phyloP scores from a whole-genome alignment of 1,140 invertebrate species.

The Drosophila yakuba region DNA sequence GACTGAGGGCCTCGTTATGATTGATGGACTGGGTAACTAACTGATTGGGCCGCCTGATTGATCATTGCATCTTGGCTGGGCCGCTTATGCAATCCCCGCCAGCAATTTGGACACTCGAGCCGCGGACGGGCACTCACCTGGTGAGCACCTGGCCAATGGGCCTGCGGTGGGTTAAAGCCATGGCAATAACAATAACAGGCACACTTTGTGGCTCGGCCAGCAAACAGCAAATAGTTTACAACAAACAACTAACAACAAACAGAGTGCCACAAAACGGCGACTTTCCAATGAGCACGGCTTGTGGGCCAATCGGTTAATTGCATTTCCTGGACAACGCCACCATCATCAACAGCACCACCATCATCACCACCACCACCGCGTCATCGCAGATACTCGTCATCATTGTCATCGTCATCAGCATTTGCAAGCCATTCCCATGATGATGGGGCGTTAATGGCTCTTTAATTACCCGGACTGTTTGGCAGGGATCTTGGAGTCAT shows the following conservation, averaged over 20 bases:
- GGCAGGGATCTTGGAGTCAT: conserved; percentile 4
- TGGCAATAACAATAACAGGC: conserved; percentile 38
- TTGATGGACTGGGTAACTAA: conserved; percentile 31
- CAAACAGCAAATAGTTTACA: conserved; percentile 14
- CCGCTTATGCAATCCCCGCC: conserved; percentile 54
- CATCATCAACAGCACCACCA: neutral
- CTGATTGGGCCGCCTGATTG: conserved; percentile 38
- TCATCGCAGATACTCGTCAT: conserved; percentile 24
- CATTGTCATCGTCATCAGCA: conserved; percentile 8
- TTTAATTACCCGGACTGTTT: conserved; percentile 67
- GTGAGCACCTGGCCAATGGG: conserved; percentile 39
- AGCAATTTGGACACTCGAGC: conserved; percentile 55
- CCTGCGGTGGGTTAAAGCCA: conserved; percentile 27
- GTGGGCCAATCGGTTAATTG: conserved; percentile 79
- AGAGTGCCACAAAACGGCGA: conserved; percentile 13
- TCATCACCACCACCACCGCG: neutral
- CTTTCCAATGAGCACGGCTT: conserved; percentile 68
- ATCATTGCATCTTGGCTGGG: conserved; percentile 32
- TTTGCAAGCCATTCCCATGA: conserved; percentile 30
- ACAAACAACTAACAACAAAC: conserved; percentile 11
- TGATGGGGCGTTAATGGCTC: conserved; percentile 66
- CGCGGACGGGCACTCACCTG: conserved; percentile 15
- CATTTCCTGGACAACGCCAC: conserved; percentile 62
- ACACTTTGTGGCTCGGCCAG: conserved; percentile 24
- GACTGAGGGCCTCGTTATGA: conserved; percentile 24